Conservation (phyloP, 2,888 invertebrate species). For the Tenthredo livida region DNA sequence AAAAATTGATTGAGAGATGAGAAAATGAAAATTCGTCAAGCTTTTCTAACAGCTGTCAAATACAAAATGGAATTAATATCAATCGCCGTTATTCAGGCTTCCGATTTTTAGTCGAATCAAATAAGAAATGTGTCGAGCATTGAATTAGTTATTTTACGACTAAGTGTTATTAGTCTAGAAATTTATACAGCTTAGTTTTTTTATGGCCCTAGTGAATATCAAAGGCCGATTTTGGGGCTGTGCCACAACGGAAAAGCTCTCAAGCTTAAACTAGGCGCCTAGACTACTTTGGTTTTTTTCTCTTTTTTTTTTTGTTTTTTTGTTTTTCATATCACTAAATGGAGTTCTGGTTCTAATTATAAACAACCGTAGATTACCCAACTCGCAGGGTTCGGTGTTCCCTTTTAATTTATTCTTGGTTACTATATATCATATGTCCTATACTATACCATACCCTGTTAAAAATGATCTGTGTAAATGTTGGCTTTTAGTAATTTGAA, state of each 20-base stretch:
- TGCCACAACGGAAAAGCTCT: constrained; percentile 22
- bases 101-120: not conserved
- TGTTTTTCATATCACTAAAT: not conserved
- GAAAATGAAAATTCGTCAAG: not conserved
- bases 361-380: constrained; percentile 20
- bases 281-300: not conserved
- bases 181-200: not conserved
- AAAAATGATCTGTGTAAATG: not conserved
- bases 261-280: constrained; percentile 27
- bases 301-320: not conserved
- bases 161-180: not conserved
- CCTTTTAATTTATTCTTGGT: constrained; percentile 7
- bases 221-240: not conserved
- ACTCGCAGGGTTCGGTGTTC: not conserved
- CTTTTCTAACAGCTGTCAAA: not conserved
- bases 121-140: not conserved
- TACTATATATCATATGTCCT: no score
- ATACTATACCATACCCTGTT: not conserved
- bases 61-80: not conserved
- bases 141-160: not conserved
- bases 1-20: not conserved
- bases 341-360: constrained; percentile 42
- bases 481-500: not conserved
- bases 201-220: not conserved
- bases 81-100: not conserved